phyloP scores from a whole-genome alignment of 2,113 vertebrate genomes.

The Phycodurus eques region DNA sequence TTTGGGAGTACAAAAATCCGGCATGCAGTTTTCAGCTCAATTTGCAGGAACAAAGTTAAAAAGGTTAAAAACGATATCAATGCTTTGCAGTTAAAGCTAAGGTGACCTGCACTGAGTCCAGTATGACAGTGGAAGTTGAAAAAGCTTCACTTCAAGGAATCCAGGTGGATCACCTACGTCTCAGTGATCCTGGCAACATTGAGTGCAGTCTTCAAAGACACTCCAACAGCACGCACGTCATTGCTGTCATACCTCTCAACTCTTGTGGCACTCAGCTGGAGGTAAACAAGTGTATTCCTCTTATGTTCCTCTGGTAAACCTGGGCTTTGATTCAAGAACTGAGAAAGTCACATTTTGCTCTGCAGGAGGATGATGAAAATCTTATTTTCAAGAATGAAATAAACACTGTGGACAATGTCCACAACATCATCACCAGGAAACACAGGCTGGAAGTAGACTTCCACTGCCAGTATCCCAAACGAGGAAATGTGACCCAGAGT shows the following conservation, averaged over 20 bases:
- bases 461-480: constrained; percentile 69
- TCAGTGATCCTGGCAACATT: constrained; percentile 53
- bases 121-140: constrained; percentile 57
- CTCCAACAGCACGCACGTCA: constrained; percentile 63
- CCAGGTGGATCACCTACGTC: constrained; percentile 44
- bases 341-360: background rate
- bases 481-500: constrained; percentile 42
- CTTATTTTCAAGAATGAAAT: constrained; percentile 71
- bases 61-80: background rate
- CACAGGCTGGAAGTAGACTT: constrained; percentile 60
- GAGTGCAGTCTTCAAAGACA: constrained; percentile 49
- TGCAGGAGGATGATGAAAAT: constrained; percentile 58
- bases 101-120: constrained; percentile 53
- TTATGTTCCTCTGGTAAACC: background rate
- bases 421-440: constrained; percentile 58
- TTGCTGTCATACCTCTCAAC: constrained; percentile 60
- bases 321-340: background rate
- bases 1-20: background rate
- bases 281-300: constrained; percentile 34
- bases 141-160: constrained; percentile 46
- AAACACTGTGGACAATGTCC: constrained; percentile 20
- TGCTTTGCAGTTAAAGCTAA: constrained; percentile 27
- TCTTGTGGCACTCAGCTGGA: constrained; percentile 66
- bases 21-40: background rate
- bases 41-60: background rate